Percentiles rank a stretch among this genome's conserved stretches.
Conservation (phyloP, 2,113 vertebrate species). For the cattle (Bos taurus) region ARS-UCD2.0 NC_037336.1:21071001-21071500, state of each 20-base stretch:
- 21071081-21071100: background rate
- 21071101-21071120: background rate
- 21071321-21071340: background rate
- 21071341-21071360: background rate
- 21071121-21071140: background rate
- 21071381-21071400: background rate
- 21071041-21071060: background rate
- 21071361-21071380: background rate
- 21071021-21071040: background rate
- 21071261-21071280: background rate
- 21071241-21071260: background rate
- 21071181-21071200: background rate
- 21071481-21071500: background rate
- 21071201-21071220: background rate
- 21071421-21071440: background rate
- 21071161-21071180: background rate
- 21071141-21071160: background rate
- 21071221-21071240: fast-evolving
- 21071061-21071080: background rate
- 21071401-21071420: background rate
- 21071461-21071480: background rate
- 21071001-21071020: background rate
- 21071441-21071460: background rate
- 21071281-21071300: background rate
- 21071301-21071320: background rate